A percentile compares a stretch with the other conserved stretches of the same genome.
phyloP scores from a whole-genome alignment of 2,888 invertebrate genomes.

The Malthinus seriepunctatus region DNA sequence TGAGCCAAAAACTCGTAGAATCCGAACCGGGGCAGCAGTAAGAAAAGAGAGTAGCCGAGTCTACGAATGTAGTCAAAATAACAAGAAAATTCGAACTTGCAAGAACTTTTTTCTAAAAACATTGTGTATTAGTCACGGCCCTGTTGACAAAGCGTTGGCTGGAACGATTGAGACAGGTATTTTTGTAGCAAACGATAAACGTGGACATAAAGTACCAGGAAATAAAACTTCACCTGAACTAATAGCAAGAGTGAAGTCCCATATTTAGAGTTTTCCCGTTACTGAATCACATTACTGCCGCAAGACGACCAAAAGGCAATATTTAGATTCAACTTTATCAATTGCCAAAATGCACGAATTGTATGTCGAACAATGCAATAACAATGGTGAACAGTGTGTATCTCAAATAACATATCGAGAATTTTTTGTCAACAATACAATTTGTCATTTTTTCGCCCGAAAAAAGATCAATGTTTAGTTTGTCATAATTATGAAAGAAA shows the following conservation, averaged over 20 bases:
- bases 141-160: constrained; percentile 1
- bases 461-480: neutral
- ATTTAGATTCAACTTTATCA: constrained; percentile 1
- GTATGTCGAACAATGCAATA: neutral
- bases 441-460: neutral
- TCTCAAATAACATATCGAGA: neutral
- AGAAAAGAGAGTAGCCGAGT: neutral
- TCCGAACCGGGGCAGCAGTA: neutral
- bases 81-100: neutral
- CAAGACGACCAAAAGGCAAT: neutral
- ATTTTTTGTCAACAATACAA: neutral
- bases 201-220: constrained; percentile 3
- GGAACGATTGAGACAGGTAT: neutral
- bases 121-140: constrained; percentile 7
- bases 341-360: neutral
- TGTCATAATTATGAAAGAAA: neutral
- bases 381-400: neutral
- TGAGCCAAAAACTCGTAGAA: neutral
- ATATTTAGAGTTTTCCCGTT: constrained; percentile 4
- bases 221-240: constrained; percentile 4
- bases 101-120: constrained; percentile 2
- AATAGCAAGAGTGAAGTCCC: neutral
- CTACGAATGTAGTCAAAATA: neutral
- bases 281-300: constrained; percentile 1
- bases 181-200: neutral